A percentile compares a stretch with the other conserved stretches of the same genome.
phyloP scores from a whole-genome alignment of 2,113 vertebrate genomes.

The Epinephelus cyanopodus region DNA sequence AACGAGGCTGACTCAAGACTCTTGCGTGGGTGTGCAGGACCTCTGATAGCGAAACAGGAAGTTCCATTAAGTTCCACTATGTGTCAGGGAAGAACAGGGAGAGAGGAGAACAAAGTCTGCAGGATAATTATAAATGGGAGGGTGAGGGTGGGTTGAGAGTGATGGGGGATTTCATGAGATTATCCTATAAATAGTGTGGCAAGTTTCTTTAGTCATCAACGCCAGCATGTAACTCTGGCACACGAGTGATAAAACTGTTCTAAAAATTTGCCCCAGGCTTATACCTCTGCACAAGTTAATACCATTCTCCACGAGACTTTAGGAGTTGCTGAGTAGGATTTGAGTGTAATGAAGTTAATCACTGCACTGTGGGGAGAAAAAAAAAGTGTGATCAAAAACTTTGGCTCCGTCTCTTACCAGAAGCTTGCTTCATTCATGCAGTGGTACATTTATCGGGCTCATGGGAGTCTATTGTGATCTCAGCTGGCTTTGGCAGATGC shows the following conservation, averaged over 20 bases:
- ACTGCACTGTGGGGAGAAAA: conserved; percentile 7
- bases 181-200: conserved; percentile 59
- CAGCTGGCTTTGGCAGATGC: conserved; percentile 39
- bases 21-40: background rate
- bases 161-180: conserved; percentile 53
- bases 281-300: conserved; percentile 59
- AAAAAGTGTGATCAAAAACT: conserved; percentile 7
- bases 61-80: conserved; percentile 17
- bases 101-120: conserved; percentile 57
- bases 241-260: conserved; percentile 36
- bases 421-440: conserved; percentile 44
- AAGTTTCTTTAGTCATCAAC: conserved; percentile 53
- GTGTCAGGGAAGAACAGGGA: conserved; percentile 9
- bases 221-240: conserved; percentile 19
- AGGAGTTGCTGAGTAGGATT: conserved; percentile 54
- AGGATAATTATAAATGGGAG: conserved; percentile 40
- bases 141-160: conserved; percentile 18
- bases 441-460: background rate
- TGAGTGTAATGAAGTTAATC: conserved; percentile 60
- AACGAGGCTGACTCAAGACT: background rate
- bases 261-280: conserved; percentile 35
- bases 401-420: conserved; percentile 12
- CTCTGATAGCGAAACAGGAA: conserved; percentile 44
- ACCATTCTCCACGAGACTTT: conserved; percentile 54
- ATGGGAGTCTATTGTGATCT: conserved; percentile 38